Evolutionary conservation across 2,113 vertebrate genomes (phyloP).

Genomic region (Drymodes brunneopygia): DNA sequence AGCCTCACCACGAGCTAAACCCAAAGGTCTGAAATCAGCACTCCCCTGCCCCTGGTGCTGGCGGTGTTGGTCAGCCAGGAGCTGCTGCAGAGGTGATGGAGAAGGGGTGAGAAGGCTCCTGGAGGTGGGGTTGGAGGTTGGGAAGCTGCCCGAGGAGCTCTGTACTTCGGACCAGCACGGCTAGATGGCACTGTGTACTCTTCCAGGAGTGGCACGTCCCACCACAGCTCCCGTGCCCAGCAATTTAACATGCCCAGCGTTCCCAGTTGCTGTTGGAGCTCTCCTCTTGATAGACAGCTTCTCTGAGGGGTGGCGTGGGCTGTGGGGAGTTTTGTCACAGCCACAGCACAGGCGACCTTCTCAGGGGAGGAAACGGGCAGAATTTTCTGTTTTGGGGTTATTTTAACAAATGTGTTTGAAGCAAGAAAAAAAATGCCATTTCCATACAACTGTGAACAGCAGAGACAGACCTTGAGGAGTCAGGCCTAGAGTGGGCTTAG

Average conservation of each 20-base stretch:
- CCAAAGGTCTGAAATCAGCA: background rate
- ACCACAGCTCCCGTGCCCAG: background rate
- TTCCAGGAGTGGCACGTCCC: background rate
- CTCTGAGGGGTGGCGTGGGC: background rate
- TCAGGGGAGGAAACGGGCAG: background rate
- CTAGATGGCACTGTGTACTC: conserved; percentile 63
- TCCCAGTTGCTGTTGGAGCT: background rate
- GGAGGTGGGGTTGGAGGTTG: background rate
- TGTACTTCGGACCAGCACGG: background rate
- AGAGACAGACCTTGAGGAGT: background rate
- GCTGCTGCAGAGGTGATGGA: background rate
- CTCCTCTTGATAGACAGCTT: background rate
- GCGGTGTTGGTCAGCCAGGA: rapidly evolving
- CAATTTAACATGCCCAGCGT: background rate
- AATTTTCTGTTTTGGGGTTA: background rate
- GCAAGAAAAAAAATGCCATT: background rate
- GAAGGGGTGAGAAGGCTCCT: background rate
- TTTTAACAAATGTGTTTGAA: background rate
- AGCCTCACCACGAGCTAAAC: background rate
- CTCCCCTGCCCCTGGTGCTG: background rate
- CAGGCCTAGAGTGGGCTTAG: background rate
- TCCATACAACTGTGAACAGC: background rate
- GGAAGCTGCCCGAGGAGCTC: background rate
- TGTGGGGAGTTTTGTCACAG: background rate
- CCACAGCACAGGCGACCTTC: background rate